These are phyloP conservation scores for Nixonia krombeini DNA, from an alignment of 1,140 invertebrate genomes.

Conservation along the genomic window DNA sequence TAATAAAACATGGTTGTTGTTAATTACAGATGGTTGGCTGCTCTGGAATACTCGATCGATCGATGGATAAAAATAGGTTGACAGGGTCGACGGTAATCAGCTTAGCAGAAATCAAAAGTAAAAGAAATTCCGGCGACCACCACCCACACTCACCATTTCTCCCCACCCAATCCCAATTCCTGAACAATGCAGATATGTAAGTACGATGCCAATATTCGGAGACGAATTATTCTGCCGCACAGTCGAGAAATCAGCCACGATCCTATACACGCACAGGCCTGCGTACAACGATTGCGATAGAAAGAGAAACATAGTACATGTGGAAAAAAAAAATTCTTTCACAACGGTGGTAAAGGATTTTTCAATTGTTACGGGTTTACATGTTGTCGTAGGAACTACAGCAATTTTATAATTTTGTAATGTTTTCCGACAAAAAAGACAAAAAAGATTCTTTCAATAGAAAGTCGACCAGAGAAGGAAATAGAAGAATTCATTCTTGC, in stretches of 20 bases:
- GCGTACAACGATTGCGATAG: slow-evolving; percentile 30
- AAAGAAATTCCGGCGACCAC: no score
- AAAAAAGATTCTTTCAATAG: slow-evolving; percentile 16
- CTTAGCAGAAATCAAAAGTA: slow-evolving; percentile 42
- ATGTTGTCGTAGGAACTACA: slow-evolving; percentile 7
- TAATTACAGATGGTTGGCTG: slow-evolving; percentile 90
- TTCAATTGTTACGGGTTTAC: slow-evolving; percentile 2
- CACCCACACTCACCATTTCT: slow-evolving; percentile 29
- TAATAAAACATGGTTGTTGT: no score
- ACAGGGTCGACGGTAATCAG: slow-evolving; percentile 56
- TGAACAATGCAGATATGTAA: slow-evolving; percentile 33
- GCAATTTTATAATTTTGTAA: slow-evolving; percentile 40
- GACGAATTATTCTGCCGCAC: slow-evolving; percentile 6
- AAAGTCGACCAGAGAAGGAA: slow-evolving; percentile 10
- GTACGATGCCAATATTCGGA: slow-evolving; percentile 32
- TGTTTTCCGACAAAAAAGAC: slow-evolving; percentile 9
- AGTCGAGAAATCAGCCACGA: no score
- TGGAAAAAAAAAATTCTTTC: no score
- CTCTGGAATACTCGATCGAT: slow-evolving; percentile 95
- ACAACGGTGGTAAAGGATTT: not conserved
- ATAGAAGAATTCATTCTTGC: slow-evolving; percentile 18
- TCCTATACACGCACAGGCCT: slow-evolving; percentile 14
- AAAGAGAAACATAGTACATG: slow-evolving; percentile 15
- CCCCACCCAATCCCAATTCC: slow-evolving; percentile 54
- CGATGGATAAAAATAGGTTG: slow-evolving; percentile 94